phyloP scores from a whole-genome alignment of 1,140 invertebrate species.

The Aphidius gifuensis region DNA sequence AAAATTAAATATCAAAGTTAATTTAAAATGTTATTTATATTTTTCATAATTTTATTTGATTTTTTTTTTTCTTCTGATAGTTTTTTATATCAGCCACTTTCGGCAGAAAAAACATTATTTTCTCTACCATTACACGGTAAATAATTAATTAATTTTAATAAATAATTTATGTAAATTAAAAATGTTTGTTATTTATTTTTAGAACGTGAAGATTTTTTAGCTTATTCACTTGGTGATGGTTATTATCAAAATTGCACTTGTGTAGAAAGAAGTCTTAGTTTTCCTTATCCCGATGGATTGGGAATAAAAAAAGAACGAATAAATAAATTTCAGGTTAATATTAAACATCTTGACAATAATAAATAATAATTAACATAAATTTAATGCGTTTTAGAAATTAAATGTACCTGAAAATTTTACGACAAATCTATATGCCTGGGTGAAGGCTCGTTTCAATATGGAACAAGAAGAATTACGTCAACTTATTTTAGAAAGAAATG shows the following conservation, averaged over 20 bases:
- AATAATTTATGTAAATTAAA: too few relatives aligned
- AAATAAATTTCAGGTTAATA: constrained; percentile 27
- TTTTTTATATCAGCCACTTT: background rate
- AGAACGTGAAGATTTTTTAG: constrained; percentile 25
- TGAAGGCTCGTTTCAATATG: constrained; percentile 25
- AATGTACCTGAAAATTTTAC: constrained; percentile 31
- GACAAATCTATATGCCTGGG: constrained; percentile 30
- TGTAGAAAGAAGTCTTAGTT: constrained; percentile 14
- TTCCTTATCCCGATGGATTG: constrained; percentile 24
- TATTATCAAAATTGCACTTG: constrained; percentile 18
- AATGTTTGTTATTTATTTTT: background rate
- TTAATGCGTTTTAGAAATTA: constrained; percentile 25
- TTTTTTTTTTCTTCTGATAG: background rate
- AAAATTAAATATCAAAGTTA: background rate
- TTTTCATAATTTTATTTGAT: background rate
- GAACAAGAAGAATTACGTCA: constrained; percentile 19
- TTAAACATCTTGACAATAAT: constrained; percentile 5
- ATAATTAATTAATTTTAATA: background rate
- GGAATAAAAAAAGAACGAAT: constrained; percentile 23
- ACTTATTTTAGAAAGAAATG: constrained; percentile 24
- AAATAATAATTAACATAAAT: constrained; percentile 6
- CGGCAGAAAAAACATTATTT: constrained; percentile 19
- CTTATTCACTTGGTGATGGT: constrained; percentile 22
- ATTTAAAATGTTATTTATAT: background rate
- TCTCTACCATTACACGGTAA: constrained; percentile 23